Conservation (phyloP, 2,797 vertebrate genomes). For the Halcyon smyrnensis region DNA sequence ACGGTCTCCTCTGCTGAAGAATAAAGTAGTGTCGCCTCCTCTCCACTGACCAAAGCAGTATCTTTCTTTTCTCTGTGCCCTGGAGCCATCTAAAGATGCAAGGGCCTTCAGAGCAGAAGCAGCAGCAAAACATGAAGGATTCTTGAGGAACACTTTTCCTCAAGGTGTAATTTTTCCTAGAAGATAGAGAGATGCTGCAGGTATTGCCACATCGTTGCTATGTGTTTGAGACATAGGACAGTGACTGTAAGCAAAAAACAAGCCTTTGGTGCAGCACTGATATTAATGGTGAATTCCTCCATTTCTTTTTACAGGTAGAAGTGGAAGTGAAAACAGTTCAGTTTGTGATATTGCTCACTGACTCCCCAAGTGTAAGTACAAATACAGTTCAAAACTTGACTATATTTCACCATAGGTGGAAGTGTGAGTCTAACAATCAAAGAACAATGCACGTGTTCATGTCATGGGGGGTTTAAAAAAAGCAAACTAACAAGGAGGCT, state of each 20-base stretch:
- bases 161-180: fast-evolving
- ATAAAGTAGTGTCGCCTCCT: background rate
- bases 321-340: background rate
- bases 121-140: background rate
- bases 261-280: background rate
- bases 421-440: background rate
- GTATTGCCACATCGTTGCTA: background rate
- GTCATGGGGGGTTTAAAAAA: background rate
- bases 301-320: slow-evolving; percentile 39
- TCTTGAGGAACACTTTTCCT: background rate
- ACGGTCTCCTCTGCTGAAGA: background rate
- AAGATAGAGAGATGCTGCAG: background rate
- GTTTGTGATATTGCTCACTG: background rate
- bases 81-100: background rate
- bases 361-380: slow-evolving; percentile 39
- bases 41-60: background rate
- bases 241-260: background rate
- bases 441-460: background rate
- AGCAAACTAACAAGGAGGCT: background rate
- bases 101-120: background rate
- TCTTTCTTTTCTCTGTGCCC: background rate
- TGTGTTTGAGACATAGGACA: fast-evolving
- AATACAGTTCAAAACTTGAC: background rate
- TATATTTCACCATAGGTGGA: background rate
- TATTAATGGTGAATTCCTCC: background rate